Conservation (phyloP, 2,888 invertebrate species). For the Coremacera marginata region DNA sequence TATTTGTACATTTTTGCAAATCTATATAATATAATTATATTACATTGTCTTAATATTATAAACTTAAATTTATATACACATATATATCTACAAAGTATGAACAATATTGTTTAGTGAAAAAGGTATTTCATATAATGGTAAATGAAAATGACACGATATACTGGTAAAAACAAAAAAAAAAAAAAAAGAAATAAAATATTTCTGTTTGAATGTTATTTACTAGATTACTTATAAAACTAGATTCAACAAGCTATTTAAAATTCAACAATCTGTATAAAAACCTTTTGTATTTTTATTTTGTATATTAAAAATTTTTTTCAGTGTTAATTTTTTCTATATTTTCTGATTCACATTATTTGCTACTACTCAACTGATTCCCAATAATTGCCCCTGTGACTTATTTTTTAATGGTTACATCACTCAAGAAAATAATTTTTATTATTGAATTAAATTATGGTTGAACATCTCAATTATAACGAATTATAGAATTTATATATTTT, state of each 20-base stretch:
- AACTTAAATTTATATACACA: slow-evolving; percentile 18
- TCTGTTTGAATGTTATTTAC: too few species aligned
- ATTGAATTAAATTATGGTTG: too few species aligned
- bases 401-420: too few species aligned
- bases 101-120: background rate
- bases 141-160: slow-evolving; percentile 17
- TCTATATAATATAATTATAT: slow-evolving; percentile 20
- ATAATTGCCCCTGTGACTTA: too few species aligned
- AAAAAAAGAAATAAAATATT: too few species aligned
- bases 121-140: slow-evolving; percentile 1
- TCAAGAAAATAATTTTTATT: too few species aligned
- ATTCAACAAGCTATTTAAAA: too few species aligned
- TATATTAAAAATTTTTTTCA: slow-evolving; percentile 37
- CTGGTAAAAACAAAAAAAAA: background rate
- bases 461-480: too few species aligned
- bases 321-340: slow-evolving; percentile 31
- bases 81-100: background rate
- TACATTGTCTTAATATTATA: slow-evolving; percentile 3
- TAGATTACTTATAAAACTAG: too few species aligned
- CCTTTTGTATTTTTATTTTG: slow-evolving; percentile 17
- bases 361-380: too few species aligned
- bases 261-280: too few species aligned
- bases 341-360: slow-evolving; percentile 15
- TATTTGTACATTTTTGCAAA: slow-evolving; percentile 27
- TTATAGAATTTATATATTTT: too few species aligned